phyloP scores from a whole-genome alignment of 2,113 vertebrate genomes.

The Alethe castanea region DNA sequence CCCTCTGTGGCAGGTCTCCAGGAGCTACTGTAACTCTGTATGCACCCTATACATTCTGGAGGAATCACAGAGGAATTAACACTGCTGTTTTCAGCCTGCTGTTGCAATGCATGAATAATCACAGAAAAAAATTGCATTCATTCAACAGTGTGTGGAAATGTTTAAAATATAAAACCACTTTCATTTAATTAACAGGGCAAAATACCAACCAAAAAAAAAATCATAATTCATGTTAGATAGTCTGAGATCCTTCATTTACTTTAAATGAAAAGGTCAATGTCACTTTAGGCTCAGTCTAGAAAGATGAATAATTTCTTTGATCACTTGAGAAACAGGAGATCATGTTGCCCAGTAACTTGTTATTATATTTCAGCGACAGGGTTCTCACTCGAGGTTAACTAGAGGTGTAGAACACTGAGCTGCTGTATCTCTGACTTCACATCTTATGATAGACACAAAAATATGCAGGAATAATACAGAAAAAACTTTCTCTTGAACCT shows the following conservation, averaged over 20 bases:
- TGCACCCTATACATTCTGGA: background rate
- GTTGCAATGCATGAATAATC: background rate
- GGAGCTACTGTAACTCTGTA: background rate
- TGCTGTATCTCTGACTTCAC: background rate
- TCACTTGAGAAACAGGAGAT: background rate
- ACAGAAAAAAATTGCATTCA: background rate
- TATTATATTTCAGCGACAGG: background rate
- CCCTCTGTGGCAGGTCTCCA: background rate
- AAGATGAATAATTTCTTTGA: conserved; percentile 11
- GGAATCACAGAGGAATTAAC: background rate
- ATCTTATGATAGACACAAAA: background rate
- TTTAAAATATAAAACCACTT: conserved; percentile 6
- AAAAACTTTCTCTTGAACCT: background rate
- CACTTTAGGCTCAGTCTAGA: background rate
- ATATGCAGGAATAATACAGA: background rate
- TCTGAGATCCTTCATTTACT: background rate
- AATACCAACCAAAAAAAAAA: background rate
- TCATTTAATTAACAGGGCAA: background rate
- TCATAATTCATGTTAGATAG: background rate
- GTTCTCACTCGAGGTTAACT: background rate
- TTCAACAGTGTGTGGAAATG: background rate
- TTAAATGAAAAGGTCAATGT: background rate
- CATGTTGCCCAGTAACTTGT: background rate
- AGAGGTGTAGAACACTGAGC: background rate
- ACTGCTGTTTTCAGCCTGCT: background rate